Evolutionary conservation across 2,888 invertebrate species (phyloP), one percentile per base, ranked within the genome.

Genomic region (Spialia ferax): DNA sequence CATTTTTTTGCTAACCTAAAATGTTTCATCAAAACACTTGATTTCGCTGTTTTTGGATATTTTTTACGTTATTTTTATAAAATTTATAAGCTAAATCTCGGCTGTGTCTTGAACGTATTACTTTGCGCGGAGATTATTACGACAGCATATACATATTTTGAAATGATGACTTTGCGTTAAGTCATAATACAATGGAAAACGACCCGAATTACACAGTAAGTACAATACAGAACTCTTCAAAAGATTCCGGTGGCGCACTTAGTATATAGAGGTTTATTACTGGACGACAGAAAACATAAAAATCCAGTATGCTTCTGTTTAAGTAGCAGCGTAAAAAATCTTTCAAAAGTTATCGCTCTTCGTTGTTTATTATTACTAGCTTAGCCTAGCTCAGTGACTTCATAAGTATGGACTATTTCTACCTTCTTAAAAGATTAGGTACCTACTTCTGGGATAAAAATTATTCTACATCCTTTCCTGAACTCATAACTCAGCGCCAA

Each of bases 1-100:
- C 80, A 91, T 91, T 91, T 92, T 92, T 93, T 93, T 92, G 92
- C 91, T 93, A 93, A 93, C 93, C 93, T 92, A 93, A 93, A 93
- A 93, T 93, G 93, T 93, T 93, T 93, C 88, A 88, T 91, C 92
- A 91, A 93, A 93, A 91, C 91, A 90, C 91, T 91, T 93, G 88
- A 93, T 90, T 89, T 85, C 88, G 83, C 79, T 87, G 82, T 88
- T 91, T 87, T 86, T 75, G 69, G 84, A 83, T 84, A 81, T 71
- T 86, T 90, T 91, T 91, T 89, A 89, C 87, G 79, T 87, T 88
- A 88, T 88, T 93, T 93, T 92, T 90, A 88, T 78, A 90, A 89
- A 90, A 87, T 91, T 86, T 85, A 84, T 83, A 76, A 86, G 81
- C 85, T 84, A 93, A 93, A 93, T 93, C 91, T 88, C 88, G 87